Evolutionary conservation across 2,888 invertebrate species (phyloP), one percentile per base, ranked within the genome.

Genomic region (Adelphocoris suturalis): DNA sequence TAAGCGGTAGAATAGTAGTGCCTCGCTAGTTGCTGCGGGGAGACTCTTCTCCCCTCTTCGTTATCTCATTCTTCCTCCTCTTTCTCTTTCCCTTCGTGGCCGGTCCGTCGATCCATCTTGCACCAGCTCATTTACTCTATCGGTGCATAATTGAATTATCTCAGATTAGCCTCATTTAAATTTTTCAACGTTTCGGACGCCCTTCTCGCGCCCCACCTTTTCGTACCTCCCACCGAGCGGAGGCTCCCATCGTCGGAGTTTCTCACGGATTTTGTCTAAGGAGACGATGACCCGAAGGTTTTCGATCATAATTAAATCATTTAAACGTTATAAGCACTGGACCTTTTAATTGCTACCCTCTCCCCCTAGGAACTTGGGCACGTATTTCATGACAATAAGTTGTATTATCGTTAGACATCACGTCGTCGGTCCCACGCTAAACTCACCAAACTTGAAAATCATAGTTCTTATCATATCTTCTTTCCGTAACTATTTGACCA

Each of bases 51-150:
- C 37, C 7, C 37, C 37, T 37, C 37, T 7, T 37, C 37, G n/a
- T n/a, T n/a, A n/a, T n/a, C n/a, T n/a, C n/a, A n/a, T n/a, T 7
- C 37, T 3, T 4, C 3, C 23, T 7, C 75, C 75, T 12, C 19
- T 19, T 11, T n/a, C 23, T 12, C 23, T 12, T n/a, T 0, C 2
- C 19, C 46, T 37, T 16, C 37, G 46, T 14, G 37, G 37, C 37
- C 78, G 78, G 85, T 5, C 27, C 55, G 57, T n/a, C 85, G 85
- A 85, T 85, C 61, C 85, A 85, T 85, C 85, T 85, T 85, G 85
- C 85, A 85, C 85, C 85, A 57, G 55, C 85, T 85, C 85, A 85
- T 85, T 85, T 85, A 85, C 85, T 27, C 61, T 85, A 85, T 85
- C 85, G 85, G 85, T 61, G 57, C 85, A 61, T 85, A 85, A 61